Conservation (phyloP, 1,140 invertebrate species). For the Dolichoris vasculosae region DNA sequence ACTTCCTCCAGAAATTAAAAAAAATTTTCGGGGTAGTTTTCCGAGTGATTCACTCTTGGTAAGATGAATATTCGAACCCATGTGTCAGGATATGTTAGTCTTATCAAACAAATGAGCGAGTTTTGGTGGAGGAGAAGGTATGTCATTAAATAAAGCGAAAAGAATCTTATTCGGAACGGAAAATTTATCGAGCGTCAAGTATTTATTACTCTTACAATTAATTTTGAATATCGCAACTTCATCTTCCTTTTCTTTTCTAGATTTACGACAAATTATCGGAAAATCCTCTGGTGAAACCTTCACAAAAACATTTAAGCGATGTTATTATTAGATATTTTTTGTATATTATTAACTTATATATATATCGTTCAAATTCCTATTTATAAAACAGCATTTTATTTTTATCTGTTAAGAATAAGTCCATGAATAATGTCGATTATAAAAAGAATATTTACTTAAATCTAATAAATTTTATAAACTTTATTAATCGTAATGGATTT, state of each 20-base stretch:
- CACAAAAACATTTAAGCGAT: background rate
- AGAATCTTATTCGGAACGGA: background rate
- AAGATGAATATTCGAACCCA: background rate
- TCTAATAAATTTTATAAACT: too few relatives aligned
- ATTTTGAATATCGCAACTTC: background rate
- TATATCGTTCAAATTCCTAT: too few relatives aligned
- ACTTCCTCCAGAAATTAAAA: background rate
- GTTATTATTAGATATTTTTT: background rate
- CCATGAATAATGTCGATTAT: background rate
- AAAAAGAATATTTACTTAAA: background rate
- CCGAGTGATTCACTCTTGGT: background rate
- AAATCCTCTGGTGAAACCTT: too few relatives aligned
- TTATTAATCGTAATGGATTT: too few relatives aligned
- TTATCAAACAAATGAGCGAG: too few relatives aligned
- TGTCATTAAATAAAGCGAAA: background rate
- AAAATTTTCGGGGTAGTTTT: background rate
- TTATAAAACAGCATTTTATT: background rate
- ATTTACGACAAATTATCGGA: background rate
- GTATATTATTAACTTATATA: too few relatives aligned
- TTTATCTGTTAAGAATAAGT: background rate
- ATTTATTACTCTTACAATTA: background rate
- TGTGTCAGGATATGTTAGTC: background rate
- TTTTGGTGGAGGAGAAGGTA: too few relatives aligned
- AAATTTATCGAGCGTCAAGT: conserved; percentile 23
- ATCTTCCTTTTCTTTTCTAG: background rate